phyloP scores from a whole-genome alignment of 2,797 vertebrate genomes.

The Characodon lateralis region DNA sequence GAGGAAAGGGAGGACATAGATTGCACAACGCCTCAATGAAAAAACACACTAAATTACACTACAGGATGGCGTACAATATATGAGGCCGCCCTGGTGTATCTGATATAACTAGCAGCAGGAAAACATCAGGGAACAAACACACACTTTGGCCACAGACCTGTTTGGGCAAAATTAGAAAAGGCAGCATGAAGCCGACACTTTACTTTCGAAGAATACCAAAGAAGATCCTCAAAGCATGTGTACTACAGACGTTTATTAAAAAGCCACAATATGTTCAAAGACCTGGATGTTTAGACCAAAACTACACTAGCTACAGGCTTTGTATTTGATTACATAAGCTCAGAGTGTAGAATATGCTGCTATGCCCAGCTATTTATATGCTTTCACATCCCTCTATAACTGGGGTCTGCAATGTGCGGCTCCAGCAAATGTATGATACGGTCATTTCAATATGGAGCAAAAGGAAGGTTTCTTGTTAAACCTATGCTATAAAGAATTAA shows the following conservation, averaged over 20 bases:
- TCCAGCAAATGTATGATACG: not conserved
- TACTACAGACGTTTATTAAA: not conserved
- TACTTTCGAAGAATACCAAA: not conserved
- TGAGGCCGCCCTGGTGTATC: slow-evolving; percentile 11
- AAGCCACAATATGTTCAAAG: not conserved
- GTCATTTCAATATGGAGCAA: not conserved
- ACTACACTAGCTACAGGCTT: not conserved
- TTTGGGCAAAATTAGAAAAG: not conserved
- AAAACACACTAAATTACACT: slow-evolving; percentile 9
- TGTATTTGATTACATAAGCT: slow-evolving; percentile 8
- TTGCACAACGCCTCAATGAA: slow-evolving; percentile 42
- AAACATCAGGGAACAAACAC: not conserved
- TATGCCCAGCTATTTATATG: not conserved
- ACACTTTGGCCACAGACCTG: not conserved
- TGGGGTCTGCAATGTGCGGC: not conserved
- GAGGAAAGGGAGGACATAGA: not conserved
- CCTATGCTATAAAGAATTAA: not conserved
- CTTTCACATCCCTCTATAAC: not conserved
- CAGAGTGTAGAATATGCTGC: slow-evolving; percentile 8
- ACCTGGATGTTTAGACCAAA: not conserved
- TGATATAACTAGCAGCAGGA: not conserved
- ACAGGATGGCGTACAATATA: slow-evolving; percentile 10
- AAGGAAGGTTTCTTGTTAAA: not conserved
- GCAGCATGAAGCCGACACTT: not conserved
- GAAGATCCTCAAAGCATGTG: not conserved